Percentiles rank a stretch among this genome's conserved stretches.
phyloP scores from a whole-genome alignment of 2,888 invertebrate species.

The Eucera pruinosa region DNA sequence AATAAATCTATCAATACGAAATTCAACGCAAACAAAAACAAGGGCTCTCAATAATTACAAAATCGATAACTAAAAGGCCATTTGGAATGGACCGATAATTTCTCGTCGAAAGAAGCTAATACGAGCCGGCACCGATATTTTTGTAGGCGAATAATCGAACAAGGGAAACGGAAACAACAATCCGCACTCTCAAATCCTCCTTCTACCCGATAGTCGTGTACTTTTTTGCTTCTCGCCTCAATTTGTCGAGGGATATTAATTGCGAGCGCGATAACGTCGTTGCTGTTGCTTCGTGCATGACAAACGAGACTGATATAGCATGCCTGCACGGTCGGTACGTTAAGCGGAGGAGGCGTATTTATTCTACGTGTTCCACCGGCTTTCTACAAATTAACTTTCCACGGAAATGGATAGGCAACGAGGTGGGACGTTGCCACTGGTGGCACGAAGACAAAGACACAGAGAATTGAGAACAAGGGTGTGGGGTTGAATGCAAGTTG shows the following conservation, averaged over 20 bases:
- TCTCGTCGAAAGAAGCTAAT: not conserved
- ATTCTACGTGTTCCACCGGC: slow-evolving; percentile 75
- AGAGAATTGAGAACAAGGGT: not conserved
- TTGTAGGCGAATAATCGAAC: slow-evolving; percentile 12
- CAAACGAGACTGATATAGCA: slow-evolving; percentile 78
- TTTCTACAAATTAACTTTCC: slow-evolving; percentile 80
- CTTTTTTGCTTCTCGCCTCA: slow-evolving; percentile 47
- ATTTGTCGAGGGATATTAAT: slow-evolving; percentile 74
- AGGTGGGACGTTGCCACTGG: slow-evolving; percentile 6
- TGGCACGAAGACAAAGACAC: not conserved
- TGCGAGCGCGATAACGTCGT: slow-evolving; percentile 74
- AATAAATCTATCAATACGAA: too few species aligned
- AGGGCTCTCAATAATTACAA: slow-evolving; percentile 24
- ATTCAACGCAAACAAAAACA: too few species aligned
- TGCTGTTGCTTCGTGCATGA: slow-evolving; percentile 75
- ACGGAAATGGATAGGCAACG: slow-evolving; percentile 64
- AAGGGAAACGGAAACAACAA: slow-evolving; percentile 18
- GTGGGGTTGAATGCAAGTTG: not conserved
- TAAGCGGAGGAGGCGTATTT: slow-evolving; percentile 78
- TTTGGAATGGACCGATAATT: slow-evolving; percentile 2
- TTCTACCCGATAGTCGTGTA: slow-evolving; percentile 23
- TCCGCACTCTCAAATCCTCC: slow-evolving; percentile 20
- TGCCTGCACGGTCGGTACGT: slow-evolving; percentile 64
- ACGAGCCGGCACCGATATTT: slow-evolving; percentile 9
- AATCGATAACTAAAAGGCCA: slow-evolving; percentile 13